Base-by-base conservation (phyloP, 2,888 invertebrate species). In the Xylota sylvarum region DNA sequence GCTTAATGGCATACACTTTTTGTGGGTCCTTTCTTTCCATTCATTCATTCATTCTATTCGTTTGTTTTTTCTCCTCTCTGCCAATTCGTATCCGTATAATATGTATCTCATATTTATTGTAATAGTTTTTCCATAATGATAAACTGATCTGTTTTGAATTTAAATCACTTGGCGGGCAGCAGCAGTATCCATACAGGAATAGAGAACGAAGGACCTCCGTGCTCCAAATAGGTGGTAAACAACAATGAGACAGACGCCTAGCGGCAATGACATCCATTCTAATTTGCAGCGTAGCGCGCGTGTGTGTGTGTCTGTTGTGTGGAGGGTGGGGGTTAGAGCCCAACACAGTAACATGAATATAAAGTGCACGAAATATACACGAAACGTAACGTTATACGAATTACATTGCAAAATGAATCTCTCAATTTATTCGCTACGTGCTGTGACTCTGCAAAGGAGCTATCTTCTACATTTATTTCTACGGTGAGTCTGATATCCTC, bases 361-460 rank as follows among this genome's bases (percentile, higher is more conserved):
- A 82, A 86, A 86, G 73, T 81, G 78, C 76, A 85, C 64, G 70
- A 80, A 56, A 80, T 67, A 70, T 58, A 37, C 55, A 79, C 79
- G 64, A 46, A 58, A 60, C 60, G 77, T 67, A 72, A 30, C 67
- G 43, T 35, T n/a, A 43, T 30, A 86, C 72, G 86, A 86, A 77
- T 86, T 82, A 82, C 82, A 78, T 78, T 86, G 56, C 82, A 78
- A 86, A 86, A 86, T 86, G 86, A 86, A 82, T 86, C 86, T 82
- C 86, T 82, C 77, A 86, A 86, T 86, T 86, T 86, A 86, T 86
- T 86, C 67, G 58, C 69, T 86, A 86, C 86, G 86, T 86, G 86
- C 77, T 77, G 69, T 50, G 86, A 86, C 73, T 86, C n/a, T 56
- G 12, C 37, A 86, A 70, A 32, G 32, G 56, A 35, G 35, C 17